phyloP scores from a whole-genome alignment of 1,140 invertebrate genomes.

The Drosophila trapezifrons region DNA sequence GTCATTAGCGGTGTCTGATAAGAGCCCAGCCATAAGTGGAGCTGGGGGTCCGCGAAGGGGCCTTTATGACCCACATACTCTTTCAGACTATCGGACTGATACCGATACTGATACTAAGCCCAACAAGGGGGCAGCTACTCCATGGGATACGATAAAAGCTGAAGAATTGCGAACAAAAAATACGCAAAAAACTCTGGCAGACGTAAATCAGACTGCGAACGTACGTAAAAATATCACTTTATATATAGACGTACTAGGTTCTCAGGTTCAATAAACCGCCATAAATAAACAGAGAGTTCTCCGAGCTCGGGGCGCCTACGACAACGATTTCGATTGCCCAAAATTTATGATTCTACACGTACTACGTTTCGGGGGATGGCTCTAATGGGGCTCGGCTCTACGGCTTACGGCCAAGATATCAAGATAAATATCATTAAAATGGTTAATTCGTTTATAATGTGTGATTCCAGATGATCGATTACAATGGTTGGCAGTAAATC shows the following conservation, averaged over 20 bases:
- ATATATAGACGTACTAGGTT: slow-evolving; percentile 54
- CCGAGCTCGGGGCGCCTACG: slow-evolving; percentile 21
- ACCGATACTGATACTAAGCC: background rate
- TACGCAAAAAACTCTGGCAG: slow-evolving; percentile 8
- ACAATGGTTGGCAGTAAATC: background rate
- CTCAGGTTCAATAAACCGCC: slow-evolving; percentile 72
- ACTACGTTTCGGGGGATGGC: slow-evolving; percentile 2
- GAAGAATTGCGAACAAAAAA: slow-evolving; percentile 13
- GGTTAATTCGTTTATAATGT: slow-evolving; percentile 18
- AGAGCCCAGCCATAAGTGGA: background rate
- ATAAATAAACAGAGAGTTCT: slow-evolving; percentile 32
- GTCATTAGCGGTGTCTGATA: slow-evolving; percentile 40
- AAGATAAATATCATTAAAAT: background rate
- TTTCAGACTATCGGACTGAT: slow-evolving; percentile 7
- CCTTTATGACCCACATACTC: slow-evolving; percentile 51
- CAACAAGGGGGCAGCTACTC: background rate
- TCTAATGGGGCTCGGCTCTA: slow-evolving; percentile 11
- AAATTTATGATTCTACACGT: slow-evolving; percentile 38
- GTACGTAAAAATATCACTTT: slow-evolving; percentile 4
- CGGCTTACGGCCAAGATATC: background rate
- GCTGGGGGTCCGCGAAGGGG: background rate
- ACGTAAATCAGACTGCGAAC: slow-evolving; percentile 35
- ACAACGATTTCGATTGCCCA: slow-evolving; percentile 33
- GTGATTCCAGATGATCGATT: background rate
- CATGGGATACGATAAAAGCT: slow-evolving; percentile 1